A percentile compares a stretch with the other conserved stretches of the same genome.
These are phyloP conservation scores for Phoeniculus purpureus DNA, from an alignment of 2,797 vertebrate species.

Conservation along the genomic window DNA sequence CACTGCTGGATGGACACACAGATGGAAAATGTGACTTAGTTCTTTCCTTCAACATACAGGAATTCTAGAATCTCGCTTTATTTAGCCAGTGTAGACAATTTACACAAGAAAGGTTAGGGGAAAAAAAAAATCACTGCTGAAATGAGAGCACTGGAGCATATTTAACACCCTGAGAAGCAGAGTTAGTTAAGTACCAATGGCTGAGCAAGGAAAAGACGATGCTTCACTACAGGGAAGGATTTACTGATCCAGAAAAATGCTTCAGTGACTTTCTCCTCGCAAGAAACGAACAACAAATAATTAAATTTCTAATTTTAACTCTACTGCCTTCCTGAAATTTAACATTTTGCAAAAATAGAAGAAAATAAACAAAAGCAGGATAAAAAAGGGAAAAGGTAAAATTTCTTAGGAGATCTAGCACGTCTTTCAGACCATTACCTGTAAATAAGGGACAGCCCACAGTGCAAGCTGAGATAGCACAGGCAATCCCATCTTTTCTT, in stretches of 20 bases:
- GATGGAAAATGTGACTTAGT: not conserved
- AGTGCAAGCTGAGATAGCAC: not conserved
- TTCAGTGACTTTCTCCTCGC: not conserved
- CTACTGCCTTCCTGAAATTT: not conserved
- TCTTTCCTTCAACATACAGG: not conserved
- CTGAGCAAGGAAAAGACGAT: not conserved
- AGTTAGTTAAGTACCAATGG: not conserved
- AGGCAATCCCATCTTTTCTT: not conserved
- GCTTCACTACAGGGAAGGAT: not conserved
- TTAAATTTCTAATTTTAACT: constrained; percentile 17
- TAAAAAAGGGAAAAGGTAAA: not conserved
- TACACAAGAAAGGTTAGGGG: not conserved
- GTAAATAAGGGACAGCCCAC: not conserved
- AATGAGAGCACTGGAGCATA: not conserved
- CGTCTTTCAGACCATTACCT: not conserved
- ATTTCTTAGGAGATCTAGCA: not conserved
- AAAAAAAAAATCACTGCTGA: not conserved
- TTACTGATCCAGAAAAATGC: constrained; percentile 1
- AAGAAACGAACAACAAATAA: constrained; percentile 6
- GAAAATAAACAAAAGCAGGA: not conserved
- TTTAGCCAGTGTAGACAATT: not conserved
- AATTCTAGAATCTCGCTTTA: not conserved
- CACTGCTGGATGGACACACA: not conserved
- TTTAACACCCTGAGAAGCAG: not conserved
- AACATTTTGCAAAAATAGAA: not conserved